These are phyloP conservation scores for Horisme vitalbata DNA, from an alignment of 2,888 invertebrate genomes.

Conservation along the genomic window DNA sequence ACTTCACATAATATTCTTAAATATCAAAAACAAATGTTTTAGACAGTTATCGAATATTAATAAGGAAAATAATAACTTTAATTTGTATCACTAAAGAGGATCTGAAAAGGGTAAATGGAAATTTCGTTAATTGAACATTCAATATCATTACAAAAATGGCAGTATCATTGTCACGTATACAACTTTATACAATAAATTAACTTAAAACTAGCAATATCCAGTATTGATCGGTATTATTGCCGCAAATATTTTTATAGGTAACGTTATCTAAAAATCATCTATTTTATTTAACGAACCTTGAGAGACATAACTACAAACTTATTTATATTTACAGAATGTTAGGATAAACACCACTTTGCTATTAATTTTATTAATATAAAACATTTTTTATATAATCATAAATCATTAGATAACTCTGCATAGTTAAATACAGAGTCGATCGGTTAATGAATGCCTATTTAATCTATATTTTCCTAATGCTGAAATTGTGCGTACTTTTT, in stretches of 20 bases:
- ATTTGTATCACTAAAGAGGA: constrained; percentile 1
- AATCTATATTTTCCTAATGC: not conserved
- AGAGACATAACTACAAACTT: constrained; percentile 23
- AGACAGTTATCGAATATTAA: too few species aligned
- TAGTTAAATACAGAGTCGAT: constrained; percentile 23
- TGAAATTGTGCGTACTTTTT: constrained; percentile 24
- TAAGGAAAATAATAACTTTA: too few species aligned
- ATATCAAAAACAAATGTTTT: not conserved
- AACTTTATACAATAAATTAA: constrained; percentile 51
- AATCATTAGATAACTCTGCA: constrained; percentile 4
- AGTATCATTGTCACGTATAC: constrained; percentile 76
- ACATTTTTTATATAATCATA: not conserved
- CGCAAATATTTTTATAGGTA: constrained; percentile 43
- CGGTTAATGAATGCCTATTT: constrained; percentile 13
- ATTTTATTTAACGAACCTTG: constrained; percentile 29
- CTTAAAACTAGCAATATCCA: constrained; percentile 42
- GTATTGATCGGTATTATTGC: constrained; percentile 62
- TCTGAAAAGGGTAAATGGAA: constrained; percentile 6
- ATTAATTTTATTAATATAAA: not conserved
- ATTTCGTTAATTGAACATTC: constrained; percentile 49
- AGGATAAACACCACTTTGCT: not conserved
- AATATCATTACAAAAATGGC: constrained; percentile 70
- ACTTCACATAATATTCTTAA: not conserved
- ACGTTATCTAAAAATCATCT: constrained; percentile 17
- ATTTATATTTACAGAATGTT: constrained; percentile 21